Evolutionary conservation across 2,888 invertebrate genomes (phyloP), one percentile per base, ranked within the genome.

Genomic region (Lasius fuliginosus): DNA sequence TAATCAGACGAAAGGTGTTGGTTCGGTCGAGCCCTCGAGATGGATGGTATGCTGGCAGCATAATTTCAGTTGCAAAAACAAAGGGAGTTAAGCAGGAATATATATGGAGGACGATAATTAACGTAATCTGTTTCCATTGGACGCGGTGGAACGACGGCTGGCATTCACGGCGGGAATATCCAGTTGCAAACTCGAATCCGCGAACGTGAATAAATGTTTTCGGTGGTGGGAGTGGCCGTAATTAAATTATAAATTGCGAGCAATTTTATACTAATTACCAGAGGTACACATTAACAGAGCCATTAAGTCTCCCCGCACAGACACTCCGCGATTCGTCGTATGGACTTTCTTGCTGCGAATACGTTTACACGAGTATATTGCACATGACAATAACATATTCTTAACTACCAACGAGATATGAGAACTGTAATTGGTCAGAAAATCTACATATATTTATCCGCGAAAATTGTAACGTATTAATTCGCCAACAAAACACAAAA

Each of bases 181-280:
- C 46, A 60, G 40, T 65, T 46, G 56, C 56, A 49, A 83, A 58
- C 77, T 64, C 75, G 68, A 85, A 85, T 83, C 71, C 68, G 49
- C 58, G 83, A 69, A 68, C 76, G 69, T 42, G 76, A 65, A 65
- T 71, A 62, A 62, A 74, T 60, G 71, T 83, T 83, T 77, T 73
- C 18, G 56, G 60, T 46, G 23, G 53, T 62, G 69, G 83, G 83
- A 65, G 85, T 71, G 71, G 71, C 77, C 27, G 56, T 85, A 83
- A 83, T 74, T 77, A 67, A 85, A 85, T 85, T 85, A 85, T 68
- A 83, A 83, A 85, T 85, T 83, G 76, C 76, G 64, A 64, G 83
- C 71, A 85, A 85, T 85, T 85, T 83, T 64, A 69, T 69, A 64
- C 83, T 85, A 83, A 85, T 85, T 77, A 83, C 64, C 64, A 53